Percentiles rank a stretch among this genome's conserved stretches.
These are phyloP conservation scores for Chymomyza procnemis DNA, from an alignment of 2,888 invertebrate species.

Conservation along the genomic window DNA sequence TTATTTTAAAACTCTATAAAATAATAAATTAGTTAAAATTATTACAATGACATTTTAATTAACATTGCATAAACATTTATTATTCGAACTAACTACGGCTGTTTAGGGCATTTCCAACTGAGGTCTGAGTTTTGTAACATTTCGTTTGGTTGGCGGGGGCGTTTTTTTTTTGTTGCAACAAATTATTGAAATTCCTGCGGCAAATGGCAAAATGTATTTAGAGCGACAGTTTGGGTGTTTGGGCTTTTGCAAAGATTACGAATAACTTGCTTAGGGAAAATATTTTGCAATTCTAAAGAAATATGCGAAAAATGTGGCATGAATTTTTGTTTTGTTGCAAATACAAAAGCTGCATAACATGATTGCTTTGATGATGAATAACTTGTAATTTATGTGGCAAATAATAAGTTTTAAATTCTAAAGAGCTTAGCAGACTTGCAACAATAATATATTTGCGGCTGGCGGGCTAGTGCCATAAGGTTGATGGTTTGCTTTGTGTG, in stretches of 20 bases:
- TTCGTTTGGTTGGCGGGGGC: no score
- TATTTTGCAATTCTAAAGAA: background rate
- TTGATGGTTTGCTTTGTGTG: no score
- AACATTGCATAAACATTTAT: constrained; percentile 18
- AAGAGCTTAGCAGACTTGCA: background rate
- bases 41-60: constrained; percentile 13
- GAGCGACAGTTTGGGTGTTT: background rate
- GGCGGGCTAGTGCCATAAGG: no score
- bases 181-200: background rate
- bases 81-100: constrained; percentile 2
- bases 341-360: background rate
- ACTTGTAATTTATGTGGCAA: background rate
- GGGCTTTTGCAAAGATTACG: background rate
- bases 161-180: background rate
- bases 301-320: background rate
- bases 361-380: background rate
- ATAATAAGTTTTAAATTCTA: background rate
- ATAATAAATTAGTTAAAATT: constrained; percentile 28
- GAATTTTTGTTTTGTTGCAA: background rate
- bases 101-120: background rate
- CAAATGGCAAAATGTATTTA: background rate
- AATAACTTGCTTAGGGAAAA: background rate
- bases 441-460: background rate
- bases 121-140: constrained; percentile 1
- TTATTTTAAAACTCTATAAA: background rate